These are phyloP conservation scores for Synanthedon myopaeformis DNA, from an alignment of 2,888 invertebrate species.

Conservation along the genomic window DNA sequence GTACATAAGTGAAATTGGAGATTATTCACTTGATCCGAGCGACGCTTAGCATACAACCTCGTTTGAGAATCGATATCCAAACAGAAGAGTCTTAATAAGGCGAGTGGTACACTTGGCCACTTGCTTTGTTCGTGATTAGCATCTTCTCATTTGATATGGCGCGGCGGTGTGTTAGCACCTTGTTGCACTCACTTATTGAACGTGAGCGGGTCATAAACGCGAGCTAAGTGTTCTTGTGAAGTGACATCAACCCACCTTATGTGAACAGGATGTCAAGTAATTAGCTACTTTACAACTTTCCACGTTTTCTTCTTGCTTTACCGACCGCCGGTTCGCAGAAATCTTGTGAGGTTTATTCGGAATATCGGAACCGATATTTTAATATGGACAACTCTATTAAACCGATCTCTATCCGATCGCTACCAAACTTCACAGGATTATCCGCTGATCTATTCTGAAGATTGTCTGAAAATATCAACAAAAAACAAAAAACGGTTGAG, in stretches of 20 bases:
- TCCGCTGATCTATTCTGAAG: no score
- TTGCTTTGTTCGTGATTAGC: conserved; percentile 42
- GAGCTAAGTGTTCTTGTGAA: not conserved
- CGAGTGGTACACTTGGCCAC: conserved; percentile 12
- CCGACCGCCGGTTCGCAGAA: no score
- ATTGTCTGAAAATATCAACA: no score
- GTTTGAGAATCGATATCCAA: not conserved
- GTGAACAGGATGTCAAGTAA: not conserved
- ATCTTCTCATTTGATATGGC: conserved; percentile 25
- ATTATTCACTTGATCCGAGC: not conserved
- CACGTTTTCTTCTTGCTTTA: no score
- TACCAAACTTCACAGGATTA: no score
- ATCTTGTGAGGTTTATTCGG: no score
- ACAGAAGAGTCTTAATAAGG: not conserved
- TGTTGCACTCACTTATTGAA: conserved; percentile 20
- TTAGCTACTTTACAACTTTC: not conserved
- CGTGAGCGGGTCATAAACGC: conserved; percentile 11
- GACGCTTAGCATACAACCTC: not conserved
- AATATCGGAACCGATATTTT: no score
- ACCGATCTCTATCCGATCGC: no score
- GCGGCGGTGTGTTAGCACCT: conserved; percentile 28
- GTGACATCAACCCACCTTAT: not conserved
- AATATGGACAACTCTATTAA: no score
- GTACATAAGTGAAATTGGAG: not conserved
- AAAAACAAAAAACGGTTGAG: no score